phyloP scores from a whole-genome alignment of 2,797 vertebrate species.

The Sciaenops ocellatus region DNA sequence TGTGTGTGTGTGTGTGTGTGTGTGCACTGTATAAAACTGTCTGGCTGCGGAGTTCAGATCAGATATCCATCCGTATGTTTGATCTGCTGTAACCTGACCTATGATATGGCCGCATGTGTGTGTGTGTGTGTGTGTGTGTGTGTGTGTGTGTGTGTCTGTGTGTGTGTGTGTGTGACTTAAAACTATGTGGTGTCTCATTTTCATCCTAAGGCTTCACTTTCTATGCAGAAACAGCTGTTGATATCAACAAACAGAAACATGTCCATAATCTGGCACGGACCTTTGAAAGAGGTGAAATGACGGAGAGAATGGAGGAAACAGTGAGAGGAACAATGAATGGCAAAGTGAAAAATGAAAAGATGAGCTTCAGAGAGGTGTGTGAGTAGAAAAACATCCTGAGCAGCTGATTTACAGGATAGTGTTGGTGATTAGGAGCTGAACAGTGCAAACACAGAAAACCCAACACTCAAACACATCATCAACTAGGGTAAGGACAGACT shows the following conservation, averaged over 20 bases:
- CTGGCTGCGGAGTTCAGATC: not conserved
- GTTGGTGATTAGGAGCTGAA: too few relatives aligned
- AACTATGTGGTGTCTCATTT: not conserved
- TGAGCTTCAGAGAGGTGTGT: too few relatives aligned
- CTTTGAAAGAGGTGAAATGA: not conserved
- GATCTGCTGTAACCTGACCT: not conserved
- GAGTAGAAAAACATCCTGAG: not conserved
- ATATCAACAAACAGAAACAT: not conserved
- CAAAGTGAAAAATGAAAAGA: not conserved
- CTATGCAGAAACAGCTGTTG: not conserved
- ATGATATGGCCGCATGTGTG: too few relatives aligned
- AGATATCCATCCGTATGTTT: not conserved
- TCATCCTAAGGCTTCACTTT: not conserved
- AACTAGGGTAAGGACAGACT: too few relatives aligned
- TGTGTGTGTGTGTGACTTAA: not conserved
- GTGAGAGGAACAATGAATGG: not conserved
- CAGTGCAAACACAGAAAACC: too few relatives aligned
- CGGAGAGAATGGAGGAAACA: too few relatives aligned
- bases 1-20: too few relatives aligned
- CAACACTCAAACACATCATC: too few relatives aligned
- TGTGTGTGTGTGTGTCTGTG: not conserved
- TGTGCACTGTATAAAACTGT: not conserved
- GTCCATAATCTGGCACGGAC: not conserved
- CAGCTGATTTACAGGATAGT: not conserved
- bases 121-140: too few relatives aligned